A percentile compares a stretch with the other conserved stretches of the same genome.
Evolutionary conservation across 2,797 vertebrate species (phyloP).

Genomic region (Sebastolobus altivelis): DNA sequence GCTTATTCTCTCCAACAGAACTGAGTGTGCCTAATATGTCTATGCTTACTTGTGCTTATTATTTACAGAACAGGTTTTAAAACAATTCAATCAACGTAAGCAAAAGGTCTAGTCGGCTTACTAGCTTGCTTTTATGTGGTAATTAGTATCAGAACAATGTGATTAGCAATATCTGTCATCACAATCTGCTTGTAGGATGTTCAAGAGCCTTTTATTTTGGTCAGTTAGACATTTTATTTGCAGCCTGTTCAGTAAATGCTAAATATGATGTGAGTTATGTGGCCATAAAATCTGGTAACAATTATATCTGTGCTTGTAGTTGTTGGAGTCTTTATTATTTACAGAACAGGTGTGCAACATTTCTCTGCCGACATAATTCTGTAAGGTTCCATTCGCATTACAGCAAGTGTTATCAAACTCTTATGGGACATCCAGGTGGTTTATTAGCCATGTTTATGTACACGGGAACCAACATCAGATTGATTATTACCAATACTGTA

Average conservation of each 20-base stretch:
- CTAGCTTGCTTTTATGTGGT: not conserved
- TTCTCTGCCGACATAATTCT: not conserved
- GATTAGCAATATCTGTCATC: conserved; percentile 9
- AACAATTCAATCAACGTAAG: not conserved
- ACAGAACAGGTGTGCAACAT: conserved; percentile 19
- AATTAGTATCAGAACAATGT: not conserved
- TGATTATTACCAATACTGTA: not conserved
- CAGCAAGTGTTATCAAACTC: not conserved
- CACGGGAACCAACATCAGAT: not conserved
- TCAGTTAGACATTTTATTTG: not conserved
- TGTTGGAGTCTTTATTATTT: not conserved
- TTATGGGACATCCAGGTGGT: not conserved
- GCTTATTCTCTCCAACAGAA: conserved; percentile 27
- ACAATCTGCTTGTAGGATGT: not conserved
- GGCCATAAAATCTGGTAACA: not conserved
- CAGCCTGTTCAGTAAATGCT: conserved; percentile 2
- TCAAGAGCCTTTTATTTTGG: not conserved
- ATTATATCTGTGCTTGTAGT: not conserved
- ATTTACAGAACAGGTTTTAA: not conserved
- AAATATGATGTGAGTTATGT: not conserved
- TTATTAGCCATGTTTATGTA: not conserved
- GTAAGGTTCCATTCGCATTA: not conserved
- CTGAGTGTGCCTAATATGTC: conserved; percentile 2
- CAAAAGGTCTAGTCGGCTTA: not conserved
- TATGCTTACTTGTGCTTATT: conserved; percentile 5